Conservation (phyloP, 1,140 invertebrate species). For the Octopus sinensis region DNA sequence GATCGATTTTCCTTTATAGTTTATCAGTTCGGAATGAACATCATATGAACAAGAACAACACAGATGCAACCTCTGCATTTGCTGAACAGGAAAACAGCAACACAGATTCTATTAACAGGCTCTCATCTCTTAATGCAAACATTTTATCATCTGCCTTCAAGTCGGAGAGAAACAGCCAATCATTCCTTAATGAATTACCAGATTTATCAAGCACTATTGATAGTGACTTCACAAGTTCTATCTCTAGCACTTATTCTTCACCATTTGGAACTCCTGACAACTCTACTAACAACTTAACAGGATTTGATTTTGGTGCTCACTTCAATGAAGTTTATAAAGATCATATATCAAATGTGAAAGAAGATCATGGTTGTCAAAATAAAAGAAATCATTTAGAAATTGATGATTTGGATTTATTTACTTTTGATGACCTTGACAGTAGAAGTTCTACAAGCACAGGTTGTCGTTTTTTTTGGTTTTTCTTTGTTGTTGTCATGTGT, state of each 20-base stretch:
- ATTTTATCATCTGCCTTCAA: neutral
- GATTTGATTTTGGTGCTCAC: slow-evolving; percentile 47
- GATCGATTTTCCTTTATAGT: too few species aligned
- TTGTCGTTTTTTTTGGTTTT: too few species aligned
- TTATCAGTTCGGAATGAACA: too few species aligned
- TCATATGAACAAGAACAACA: too few species aligned
- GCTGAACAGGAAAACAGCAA: neutral
- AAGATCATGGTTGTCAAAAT: slow-evolving; percentile 26
- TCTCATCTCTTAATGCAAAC: too few species aligned
- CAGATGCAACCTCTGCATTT: neutral
- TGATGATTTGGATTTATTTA: slow-evolving; percentile 17
- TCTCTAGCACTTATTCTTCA: slow-evolving; percentile 31
- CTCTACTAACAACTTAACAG: slow-evolving; percentile 1
- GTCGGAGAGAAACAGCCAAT: neutral
- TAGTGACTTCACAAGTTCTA: slow-evolving; percentile 16
- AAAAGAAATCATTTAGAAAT: slow-evolving; percentile 17
- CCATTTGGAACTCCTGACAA: slow-evolving; percentile 17
- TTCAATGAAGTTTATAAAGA: slow-evolving; percentile 51
- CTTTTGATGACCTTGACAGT: neutral
- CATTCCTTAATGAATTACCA: slow-evolving; percentile 25
- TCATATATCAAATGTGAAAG: slow-evolving; percentile 34
- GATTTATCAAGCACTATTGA: slow-evolving; percentile 29
- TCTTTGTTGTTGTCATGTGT: too few species aligned
- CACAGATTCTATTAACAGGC: too few species aligned
- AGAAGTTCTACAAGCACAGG: too few species aligned